A percentile compares a stretch with the other conserved stretches of the same genome.
phyloP scores from a whole-genome alignment of 53 echinoderm and acorn worm genomes.

The Mesocentrotus franciscanus region DNA sequence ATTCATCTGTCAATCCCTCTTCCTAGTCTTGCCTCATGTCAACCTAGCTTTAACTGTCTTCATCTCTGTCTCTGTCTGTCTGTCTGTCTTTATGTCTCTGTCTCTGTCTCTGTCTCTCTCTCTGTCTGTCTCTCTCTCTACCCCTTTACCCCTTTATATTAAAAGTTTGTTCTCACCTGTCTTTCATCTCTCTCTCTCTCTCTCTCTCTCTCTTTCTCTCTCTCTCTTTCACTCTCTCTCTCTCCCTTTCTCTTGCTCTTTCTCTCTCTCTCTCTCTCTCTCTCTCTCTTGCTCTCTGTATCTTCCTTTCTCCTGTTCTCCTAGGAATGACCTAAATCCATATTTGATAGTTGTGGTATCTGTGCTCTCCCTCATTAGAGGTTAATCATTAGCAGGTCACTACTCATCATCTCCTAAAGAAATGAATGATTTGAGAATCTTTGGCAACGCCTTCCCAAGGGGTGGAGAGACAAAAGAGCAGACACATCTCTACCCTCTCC shows the following conservation, averaged over 20 bases:
- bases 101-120: not conserved
- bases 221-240: too few species aligned
- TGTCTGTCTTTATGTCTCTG: not conserved
- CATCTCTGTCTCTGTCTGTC: not conserved
- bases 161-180: not conserved
- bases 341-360: not conserved
- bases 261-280: not conserved
- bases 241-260: not conserved
- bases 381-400: not conserved
- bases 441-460: not conserved
- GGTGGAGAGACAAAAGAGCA: constrained; percentile 2
- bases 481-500: constrained; percentile 15
- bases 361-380: not conserved
- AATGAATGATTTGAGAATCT: not conserved
- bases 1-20: too few species aligned
- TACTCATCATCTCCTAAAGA: not conserved
- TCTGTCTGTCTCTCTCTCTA: not conserved
- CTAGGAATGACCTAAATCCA: not conserved
- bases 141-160: too few species aligned
- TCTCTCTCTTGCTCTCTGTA: not conserved
- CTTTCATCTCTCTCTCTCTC: not conserved
- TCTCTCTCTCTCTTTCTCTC: too few species aligned
- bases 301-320: not conserved
- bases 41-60: not conserved
- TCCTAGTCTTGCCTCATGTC: too few species aligned